Evolutionary conservation across 2,113 vertebrate genomes (phyloP).

Genomic region (Heterotilapia buettikoferi): DNA sequence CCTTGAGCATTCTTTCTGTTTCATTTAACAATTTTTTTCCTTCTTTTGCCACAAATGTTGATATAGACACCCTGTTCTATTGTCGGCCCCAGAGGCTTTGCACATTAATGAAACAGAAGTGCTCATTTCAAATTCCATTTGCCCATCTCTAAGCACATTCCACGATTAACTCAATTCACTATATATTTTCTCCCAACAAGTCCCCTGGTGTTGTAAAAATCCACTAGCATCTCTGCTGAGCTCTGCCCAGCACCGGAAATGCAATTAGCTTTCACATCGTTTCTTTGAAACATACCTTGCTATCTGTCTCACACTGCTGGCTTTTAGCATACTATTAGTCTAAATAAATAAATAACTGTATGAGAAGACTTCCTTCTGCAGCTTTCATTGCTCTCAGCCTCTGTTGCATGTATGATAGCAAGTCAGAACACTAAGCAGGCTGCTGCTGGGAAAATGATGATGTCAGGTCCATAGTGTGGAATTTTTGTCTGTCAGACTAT

Average conservation of each 20-base stretch:
- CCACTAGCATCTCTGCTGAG: background rate
- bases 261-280: slow-evolving; percentile 35
- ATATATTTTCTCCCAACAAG: background rate
- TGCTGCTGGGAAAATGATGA: background rate
- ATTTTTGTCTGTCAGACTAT: background rate
- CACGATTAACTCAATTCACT: slow-evolving; percentile 20
- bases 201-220: background rate
- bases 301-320: slow-evolving; percentile 8
- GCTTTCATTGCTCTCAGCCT: background rate
- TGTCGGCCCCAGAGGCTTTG: slow-evolving; percentile 11
- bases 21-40: background rate
- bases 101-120: slow-evolving; percentile 51
- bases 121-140: slow-evolving; percentile 54
- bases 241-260: background rate
- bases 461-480: background rate
- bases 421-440: background rate
- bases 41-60: background rate
- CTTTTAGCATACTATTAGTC: background rate
- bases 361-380: background rate
- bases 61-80: background rate
- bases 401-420: background rate
- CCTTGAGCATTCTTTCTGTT: background rate
- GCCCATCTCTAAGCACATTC: slow-evolving; percentile 23
- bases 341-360: background rate
- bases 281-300: slow-evolving; percentile 15